phyloP scores from a whole-genome alignment of 2,797 vertebrate genomes.

The Hipposideros larvatus region DNA sequence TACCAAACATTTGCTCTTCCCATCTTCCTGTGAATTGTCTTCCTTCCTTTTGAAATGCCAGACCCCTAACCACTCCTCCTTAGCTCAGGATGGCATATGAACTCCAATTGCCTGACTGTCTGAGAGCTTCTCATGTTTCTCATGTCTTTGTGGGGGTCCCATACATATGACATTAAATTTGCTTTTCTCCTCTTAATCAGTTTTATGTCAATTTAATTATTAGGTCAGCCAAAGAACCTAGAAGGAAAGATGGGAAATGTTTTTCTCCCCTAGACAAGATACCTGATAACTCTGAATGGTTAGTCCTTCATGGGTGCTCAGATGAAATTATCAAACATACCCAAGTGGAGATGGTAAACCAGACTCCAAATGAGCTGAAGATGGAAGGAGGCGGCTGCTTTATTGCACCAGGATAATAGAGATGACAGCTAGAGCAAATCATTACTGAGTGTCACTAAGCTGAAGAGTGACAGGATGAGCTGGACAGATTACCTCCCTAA shows the following conservation, averaged over 20 bases:
- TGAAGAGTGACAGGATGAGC: constrained; percentile 81
- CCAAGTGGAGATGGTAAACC: neutral
- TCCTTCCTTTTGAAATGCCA: neutral
- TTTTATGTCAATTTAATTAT: neutral
- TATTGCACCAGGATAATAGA: constrained; percentile 27
- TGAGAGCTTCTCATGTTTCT: neutral
- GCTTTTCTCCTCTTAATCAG: neutral
- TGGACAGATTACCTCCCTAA: constrained; percentile 70
- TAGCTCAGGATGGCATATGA: neutral
- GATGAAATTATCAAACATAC: neutral
- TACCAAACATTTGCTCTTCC: neutral
- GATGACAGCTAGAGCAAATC: constrained; percentile 58
- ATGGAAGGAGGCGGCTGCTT: neutral
- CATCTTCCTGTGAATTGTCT: neutral
- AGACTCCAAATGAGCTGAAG: neutral
- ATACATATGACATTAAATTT: neutral
- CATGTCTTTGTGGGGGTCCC: neutral
- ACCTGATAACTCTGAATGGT: neutral
- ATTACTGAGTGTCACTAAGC: constrained; percentile 69
- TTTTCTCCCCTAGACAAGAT: neutral
- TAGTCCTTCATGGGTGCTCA: neutral
- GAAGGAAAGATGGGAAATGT: neutral
- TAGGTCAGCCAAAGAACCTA: neutral
- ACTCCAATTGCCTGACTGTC: neutral
- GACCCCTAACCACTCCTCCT: neutral